Evolutionary conservation across 2,888 invertebrate species (phyloP).

Genomic region (Nasonovia ribisnigri): DNA sequence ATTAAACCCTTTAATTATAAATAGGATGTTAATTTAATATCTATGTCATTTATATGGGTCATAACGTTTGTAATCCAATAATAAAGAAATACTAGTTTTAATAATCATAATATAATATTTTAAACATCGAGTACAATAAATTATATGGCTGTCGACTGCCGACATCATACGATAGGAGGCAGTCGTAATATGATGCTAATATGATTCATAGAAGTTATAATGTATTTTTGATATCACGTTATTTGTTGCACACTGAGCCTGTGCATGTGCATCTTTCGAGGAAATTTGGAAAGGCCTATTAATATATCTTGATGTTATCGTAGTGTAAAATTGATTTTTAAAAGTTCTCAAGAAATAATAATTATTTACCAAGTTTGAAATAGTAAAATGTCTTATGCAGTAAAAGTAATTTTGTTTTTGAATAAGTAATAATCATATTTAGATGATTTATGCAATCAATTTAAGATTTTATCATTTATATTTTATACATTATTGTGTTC

Average conservation of each 20-base stretch:
- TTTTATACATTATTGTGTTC: not conserved
- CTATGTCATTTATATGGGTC: not conserved
- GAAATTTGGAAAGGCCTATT: not conserved
- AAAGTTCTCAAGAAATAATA: not conserved
- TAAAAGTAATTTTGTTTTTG: not conserved
- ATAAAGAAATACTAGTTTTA: not conserved
- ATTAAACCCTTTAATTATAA: not conserved
- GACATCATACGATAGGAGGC: too few relatives aligned
- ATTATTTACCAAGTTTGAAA: not conserved
- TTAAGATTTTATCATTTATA: not conserved
- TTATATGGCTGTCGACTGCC: not conserved
- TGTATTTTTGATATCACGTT: not conserved
- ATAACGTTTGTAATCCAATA: not conserved
- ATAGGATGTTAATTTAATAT: not conserved
- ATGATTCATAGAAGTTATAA: not conserved
- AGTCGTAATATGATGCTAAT: too few relatives aligned
- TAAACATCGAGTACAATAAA: not conserved
- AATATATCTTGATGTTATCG: not conserved
- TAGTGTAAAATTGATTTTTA: not conserved
- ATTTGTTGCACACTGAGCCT: not conserved
- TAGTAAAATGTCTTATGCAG: not conserved
- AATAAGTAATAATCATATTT: not conserved
- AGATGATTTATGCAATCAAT: not conserved
- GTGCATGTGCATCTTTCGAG: not conserved
- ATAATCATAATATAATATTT: not conserved